Evolutionary conservation across 2,888 invertebrate genomes (phyloP).

Genomic region (Netelia virgata): DNA sequence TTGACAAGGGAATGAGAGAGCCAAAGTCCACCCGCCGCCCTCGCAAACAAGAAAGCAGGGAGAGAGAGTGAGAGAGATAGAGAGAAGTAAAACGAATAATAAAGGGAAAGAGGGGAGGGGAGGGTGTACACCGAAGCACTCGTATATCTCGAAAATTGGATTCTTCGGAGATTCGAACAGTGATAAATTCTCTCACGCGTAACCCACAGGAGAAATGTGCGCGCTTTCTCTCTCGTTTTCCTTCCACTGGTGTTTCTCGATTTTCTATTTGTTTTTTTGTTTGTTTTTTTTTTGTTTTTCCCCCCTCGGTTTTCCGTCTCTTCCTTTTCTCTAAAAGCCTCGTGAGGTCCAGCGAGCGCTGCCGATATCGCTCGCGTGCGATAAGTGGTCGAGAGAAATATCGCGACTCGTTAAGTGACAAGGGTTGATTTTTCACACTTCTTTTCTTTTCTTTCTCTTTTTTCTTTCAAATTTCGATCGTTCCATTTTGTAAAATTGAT

Average conservation of each 20-base stretch:
- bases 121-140: conserved; percentile 73
- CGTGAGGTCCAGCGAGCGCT: not conserved
- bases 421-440: too few species aligned
- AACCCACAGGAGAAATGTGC: conserved; percentile 61
- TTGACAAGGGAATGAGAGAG: conserved; percentile 75
- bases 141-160: conserved; percentile 83
- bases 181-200: conserved; percentile 80
- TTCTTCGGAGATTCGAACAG: conserved; percentile 80
- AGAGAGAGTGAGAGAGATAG: conserved; percentile 25
- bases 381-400: conserved; percentile 17
- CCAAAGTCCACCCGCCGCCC: conserved; percentile 18
- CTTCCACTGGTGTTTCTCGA: not conserved
- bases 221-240: conserved; percentile 13
- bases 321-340: not conserved
- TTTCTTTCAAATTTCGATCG: not conserved
- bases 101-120: conserved; percentile 41
- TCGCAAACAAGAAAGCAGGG: conserved; percentile 52
- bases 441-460: not conserved
- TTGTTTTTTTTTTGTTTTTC: not conserved
- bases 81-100: conserved; percentile 53
- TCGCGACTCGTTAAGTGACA: not conserved
- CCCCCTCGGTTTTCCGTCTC: not conserved
- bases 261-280: not conserved
- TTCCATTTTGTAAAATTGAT: not conserved
- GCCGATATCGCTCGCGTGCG: not conserved